phyloP scores from a whole-genome alignment of 2,888 invertebrate species.

The Physocephala rufipes region DNA sequence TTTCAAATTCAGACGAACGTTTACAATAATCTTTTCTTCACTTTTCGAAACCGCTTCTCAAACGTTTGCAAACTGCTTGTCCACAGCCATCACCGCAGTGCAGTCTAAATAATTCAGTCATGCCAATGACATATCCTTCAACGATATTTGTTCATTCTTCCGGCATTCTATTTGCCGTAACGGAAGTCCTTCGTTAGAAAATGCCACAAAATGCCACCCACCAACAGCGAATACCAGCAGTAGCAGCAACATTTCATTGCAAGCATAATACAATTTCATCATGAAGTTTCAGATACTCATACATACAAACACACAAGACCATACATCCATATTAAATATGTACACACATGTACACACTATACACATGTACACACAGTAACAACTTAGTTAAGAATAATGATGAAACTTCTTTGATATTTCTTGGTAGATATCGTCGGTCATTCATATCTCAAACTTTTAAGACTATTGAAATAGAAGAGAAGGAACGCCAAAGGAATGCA shows the following conservation, averaged over 20 bases:
- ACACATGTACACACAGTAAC: not conserved
- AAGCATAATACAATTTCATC: slow-evolving; percentile 8
- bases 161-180: slow-evolving; percentile 13
- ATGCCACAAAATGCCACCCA: slow-evolving; percentile 16
- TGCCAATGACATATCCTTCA: slow-evolving; percentile 1
- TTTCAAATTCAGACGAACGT: not conserved
- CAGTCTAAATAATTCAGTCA: no score
- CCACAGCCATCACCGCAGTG: no score
- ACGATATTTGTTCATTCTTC: slow-evolving; percentile 16
- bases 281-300: no score
- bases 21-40: not conserved
- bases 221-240: not conserved
- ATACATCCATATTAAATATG: no score
- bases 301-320: no score
- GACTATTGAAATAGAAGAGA: not conserved
- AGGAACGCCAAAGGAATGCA: not conserved
- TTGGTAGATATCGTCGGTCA: not conserved
- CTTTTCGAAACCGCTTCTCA: not conserved
- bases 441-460: not conserved
- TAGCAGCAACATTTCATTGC: slow-evolving; percentile 17
- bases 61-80: not conserved
- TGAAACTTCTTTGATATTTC: not conserved
- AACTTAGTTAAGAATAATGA: not conserved
- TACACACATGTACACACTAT: no score
- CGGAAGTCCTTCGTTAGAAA: slow-evolving; percentile 26